A percentile compares a stretch with the other conserved stretches of the same genome.
Evolutionary conservation across 53 echinoderm and acorn worm genomes (phyloP).

Genomic region (Henricia sp.): DNA sequence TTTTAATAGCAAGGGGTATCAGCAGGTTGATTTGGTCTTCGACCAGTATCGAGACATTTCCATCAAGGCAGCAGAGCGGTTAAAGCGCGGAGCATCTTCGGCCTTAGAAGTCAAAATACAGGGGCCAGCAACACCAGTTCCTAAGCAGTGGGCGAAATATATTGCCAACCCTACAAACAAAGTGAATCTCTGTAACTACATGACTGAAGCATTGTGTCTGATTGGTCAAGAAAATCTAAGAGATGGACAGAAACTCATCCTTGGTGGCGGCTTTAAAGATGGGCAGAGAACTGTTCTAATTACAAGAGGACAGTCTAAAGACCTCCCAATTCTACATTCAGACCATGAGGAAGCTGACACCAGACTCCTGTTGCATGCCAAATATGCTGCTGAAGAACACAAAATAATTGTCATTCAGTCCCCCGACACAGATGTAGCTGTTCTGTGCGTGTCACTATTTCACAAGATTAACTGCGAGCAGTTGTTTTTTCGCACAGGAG

Average conservation of each 20-base stretch:
- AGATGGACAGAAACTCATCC: not conserved
- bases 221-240: not conserved
- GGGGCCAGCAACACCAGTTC: conserved; percentile 1
- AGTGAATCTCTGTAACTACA: conserved; percentile 10
- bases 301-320: no score
- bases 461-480: conserved; percentile 15
- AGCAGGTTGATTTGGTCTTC: conserved; percentile 27
- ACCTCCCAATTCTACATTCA: not conserved
- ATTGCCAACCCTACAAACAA: conserved; percentile 28
- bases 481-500: conserved; percentile 71
- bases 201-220: conserved; percentile 21
- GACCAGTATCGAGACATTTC: conserved; percentile 30
- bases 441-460: conserved; percentile 45
- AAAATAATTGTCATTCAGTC: conserved; percentile 44
- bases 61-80: conserved; percentile 42
- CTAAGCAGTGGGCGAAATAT: conserved; percentile 48
- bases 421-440: conserved; percentile 74
- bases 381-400: conserved; percentile 28
- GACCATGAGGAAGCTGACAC: conserved; percentile 82
- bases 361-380: conserved; percentile 65
- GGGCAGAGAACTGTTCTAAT: not conserved
- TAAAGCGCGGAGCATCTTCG: conserved; percentile 22
- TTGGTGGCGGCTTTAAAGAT: not conserved
- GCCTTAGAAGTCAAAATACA: conserved; percentile 5
- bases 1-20: not conserved